Percentiles rank a stretch among this genome's conserved stretches.
Evolutionary conservation across 2,113 vertebrate genomes (phyloP).

Genomic region (Mormyrus lacerda): DNA sequence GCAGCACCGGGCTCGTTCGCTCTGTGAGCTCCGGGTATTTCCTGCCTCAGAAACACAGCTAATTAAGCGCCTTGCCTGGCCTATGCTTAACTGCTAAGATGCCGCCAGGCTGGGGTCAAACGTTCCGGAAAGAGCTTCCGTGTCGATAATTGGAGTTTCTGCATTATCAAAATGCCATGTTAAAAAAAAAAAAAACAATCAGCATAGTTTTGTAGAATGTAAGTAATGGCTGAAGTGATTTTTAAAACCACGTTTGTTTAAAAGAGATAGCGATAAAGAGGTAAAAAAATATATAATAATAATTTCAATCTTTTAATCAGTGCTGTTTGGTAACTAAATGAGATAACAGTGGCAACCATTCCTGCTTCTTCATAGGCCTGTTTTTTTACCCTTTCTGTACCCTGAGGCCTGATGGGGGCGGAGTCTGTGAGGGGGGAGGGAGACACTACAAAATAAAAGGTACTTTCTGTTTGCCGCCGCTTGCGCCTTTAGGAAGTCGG

Average conservation of each 20-base stretch:
- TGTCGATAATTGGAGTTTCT: constrained; percentile 21
- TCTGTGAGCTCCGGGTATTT: not conserved
- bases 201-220: not conserved
- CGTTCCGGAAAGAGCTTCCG: not conserved
- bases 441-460: not conserved
- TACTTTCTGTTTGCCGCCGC: not conserved
- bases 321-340: not conserved
- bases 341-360: not conserved
- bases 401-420: not conserved
- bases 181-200: constrained; percentile 8
- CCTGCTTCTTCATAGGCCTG: not conserved
- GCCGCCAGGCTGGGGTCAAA: constrained; percentile 14
- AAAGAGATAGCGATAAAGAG: not conserved
- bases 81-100: constrained; percentile 6
- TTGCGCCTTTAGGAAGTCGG: not conserved
- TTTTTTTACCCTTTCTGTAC: not conserved
- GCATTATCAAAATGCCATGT: constrained; percentile 18
- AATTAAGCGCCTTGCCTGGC: constrained; percentile 15
- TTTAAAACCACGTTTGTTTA: not conserved
- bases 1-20: not conserved
- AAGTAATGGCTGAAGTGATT: not conserved
- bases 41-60: constrained; percentile 10
- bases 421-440: not conserved
- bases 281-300: not conserved
- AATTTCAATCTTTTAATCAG: constrained; percentile 11